Base-by-base conservation (phyloP, 2,113 vertebrate genomes). In the Nycticebus coucang region DNA sequence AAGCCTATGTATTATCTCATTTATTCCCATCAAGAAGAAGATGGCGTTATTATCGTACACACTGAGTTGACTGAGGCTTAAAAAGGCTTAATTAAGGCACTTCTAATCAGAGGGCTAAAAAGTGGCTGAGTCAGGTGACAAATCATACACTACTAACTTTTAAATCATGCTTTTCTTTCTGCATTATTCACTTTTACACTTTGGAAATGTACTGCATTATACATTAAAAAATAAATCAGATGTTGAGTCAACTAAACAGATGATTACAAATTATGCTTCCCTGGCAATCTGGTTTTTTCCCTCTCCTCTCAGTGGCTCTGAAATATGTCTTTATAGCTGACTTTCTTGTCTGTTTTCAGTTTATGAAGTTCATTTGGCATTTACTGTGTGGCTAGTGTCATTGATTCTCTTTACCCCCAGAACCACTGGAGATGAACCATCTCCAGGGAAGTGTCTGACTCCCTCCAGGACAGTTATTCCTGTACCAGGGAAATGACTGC, bases 331-430 rank as follows among this genome's bases (percentile, higher is more conserved):
- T 88, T 33, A 91, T 59, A 62, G 22, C 28, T 88, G 77, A 53
- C 74, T 86, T 74, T 85, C 50, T 37, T 57, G 37, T 82, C 71
- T 87, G 75, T 33, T 87, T 92, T 92, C 53, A 90, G 45, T 74
- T 87, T 71, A 83, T 35, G 82, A 87, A 95, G 64, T 85, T 92
- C 75, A 62, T 68, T 78, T 66, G 74, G 66, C 62, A 24, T 37
- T 95, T 53, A 81, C 22, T 17, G 2, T 72, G 55, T 41, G 77
- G 60, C 53, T 91, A 15, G 15, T n/a, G 12, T 71, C 60, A 88
- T 77, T 15, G 41, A 88, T 85, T 88, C 35, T 81, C 6, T 93
- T 75, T 69, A 28, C 33, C 33, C 41, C 86, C 26, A 57, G 50
- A 37, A 53, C 30, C 14, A 62, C 45, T 89, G 53, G 53, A 75